Evolutionary conservation across 2,888 invertebrate genomes (phyloP).

Genomic region (Andrena flavipes): DNA sequence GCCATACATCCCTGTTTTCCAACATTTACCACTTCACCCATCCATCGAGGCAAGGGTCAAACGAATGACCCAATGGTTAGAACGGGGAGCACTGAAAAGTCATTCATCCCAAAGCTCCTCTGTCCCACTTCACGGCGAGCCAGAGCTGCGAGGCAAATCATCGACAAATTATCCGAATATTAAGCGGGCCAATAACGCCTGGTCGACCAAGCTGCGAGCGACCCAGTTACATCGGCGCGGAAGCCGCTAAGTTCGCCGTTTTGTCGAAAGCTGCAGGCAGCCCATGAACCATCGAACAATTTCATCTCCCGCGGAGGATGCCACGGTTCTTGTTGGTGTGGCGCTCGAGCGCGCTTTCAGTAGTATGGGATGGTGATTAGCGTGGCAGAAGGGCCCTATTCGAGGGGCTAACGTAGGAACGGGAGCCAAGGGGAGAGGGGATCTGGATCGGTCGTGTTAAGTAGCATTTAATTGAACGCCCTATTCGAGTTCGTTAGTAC

Average conservation of each 20-base stretch:
- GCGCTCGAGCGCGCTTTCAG: constrained; percentile 35
- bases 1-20: too few relatives aligned
- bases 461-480: constrained; percentile 82
- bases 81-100: background rate
- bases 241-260: constrained; percentile 55
- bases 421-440: background rate
- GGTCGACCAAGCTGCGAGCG: constrained; percentile 29
- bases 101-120: background rate
- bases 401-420: constrained; percentile 42
- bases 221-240: constrained; percentile 47
- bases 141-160: constrained; percentile 24
- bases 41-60: too few relatives aligned
- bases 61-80: background rate
- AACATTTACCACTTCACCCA: too few relatives aligned
- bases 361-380: constrained; percentile 72
- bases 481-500: constrained; percentile 81
- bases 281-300: constrained; percentile 65
- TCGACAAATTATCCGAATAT: constrained; percentile 52
- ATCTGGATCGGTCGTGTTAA: constrained; percentile 71
- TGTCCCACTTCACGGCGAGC: background rate
- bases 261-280: constrained; percentile 49
- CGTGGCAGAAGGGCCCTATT: constrained; percentile 59
- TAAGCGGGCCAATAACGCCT: constrained; percentile 51
- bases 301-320: constrained; percentile 69
- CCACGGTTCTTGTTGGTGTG: constrained; percentile 35